Conservation (phyloP, 2,888 invertebrate species). For the Meloe dianella region DNA sequence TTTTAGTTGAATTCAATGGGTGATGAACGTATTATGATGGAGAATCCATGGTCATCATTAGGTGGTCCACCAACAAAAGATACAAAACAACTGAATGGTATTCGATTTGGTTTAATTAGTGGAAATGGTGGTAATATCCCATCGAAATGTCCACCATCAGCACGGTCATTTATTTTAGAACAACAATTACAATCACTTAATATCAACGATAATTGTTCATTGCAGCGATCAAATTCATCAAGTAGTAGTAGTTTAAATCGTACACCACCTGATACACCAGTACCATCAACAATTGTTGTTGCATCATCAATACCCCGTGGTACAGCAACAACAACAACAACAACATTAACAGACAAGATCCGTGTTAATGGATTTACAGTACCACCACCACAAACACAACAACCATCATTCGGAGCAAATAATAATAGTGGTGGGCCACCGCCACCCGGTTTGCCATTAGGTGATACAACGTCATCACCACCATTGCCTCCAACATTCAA, state of each 20-base stretch:
- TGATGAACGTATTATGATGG: constrained; percentile 40
- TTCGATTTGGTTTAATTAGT: constrained; percentile 42
- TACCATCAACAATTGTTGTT: constrained; percentile 55
- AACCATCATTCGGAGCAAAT: not conserved
- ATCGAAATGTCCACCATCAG: constrained; percentile 27
- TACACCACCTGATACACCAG: constrained; percentile 67
- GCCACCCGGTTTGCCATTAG: constrained; percentile 43
- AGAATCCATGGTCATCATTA: constrained; percentile 35
- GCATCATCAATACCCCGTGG: constrained; percentile 7
- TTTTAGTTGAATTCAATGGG: constrained; percentile 27
- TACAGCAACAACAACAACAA: not conserved
- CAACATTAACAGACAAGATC: constrained; percentile 20
- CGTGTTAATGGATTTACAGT: constrained; percentile 50
- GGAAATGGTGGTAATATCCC: constrained; percentile 4
- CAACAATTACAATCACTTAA: constrained; percentile 61
- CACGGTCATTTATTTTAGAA: constrained; percentile 55
- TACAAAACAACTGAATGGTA: constrained; percentile 48
- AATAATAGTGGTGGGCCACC: no score
- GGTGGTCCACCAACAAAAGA: constrained; percentile 3
- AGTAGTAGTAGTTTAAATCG: constrained; percentile 63
- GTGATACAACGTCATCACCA: constrained; percentile 54
- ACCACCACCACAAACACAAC: constrained; percentile 30
- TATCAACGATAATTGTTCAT: constrained; percentile 58
- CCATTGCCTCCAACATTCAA: constrained; percentile 50
- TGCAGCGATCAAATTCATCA: constrained; percentile 63